Base-by-base conservation (phyloP, 1,140 invertebrate species). In the Samia ricini region DNA sequence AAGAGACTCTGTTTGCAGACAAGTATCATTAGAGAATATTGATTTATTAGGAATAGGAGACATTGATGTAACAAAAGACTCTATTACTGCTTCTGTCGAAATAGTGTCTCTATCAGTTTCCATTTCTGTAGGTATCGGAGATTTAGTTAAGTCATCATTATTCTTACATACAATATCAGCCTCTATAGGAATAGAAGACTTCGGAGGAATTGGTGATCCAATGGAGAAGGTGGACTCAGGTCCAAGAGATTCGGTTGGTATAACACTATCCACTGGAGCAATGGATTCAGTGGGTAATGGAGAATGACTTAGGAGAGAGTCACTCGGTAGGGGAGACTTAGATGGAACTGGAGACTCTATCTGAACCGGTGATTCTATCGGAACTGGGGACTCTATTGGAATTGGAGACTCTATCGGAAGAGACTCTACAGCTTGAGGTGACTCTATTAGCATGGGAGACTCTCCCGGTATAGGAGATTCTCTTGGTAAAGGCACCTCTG, bases 331-430 rank as follows among this genome's bases (percentile, higher is more conserved):
- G 0, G 12, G 62, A 42, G 55, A 58, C 19, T 48, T 12, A 2
- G 18, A 2, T 10, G 48, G 60, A 26, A 29, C 18, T 19, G 52
- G 52, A 33, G 63, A 60, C 19, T 60, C 42, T n/a, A 20, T 26
- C 24, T 58, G 24, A 18, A 42, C 10, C 50, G 54, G 59, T 7
- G 52, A 51, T 20, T 61, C 50, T 8, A 8, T 49, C 1, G 75
- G 78, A 50, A 76, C 49, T 3, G 74, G 71, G 2, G 73, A 77
- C 36, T 76, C 70, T 42, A 61, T 49, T 26, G 74, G 69, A 48
- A 71, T 51, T 18, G 64, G 66, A n/a, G 68, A 63, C 21, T 65
- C 66, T 18, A 33, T 56, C 26, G 63, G 63, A 1, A 74, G 24
- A 0, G 70, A 61, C 51, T 71, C 64, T n/a, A 23, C 23, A 8